A percentile compares a stretch with the other conserved stretches of the same genome.
Conservation (phyloP, 1,140 invertebrate species). For the Drosophila funebris region DNA sequence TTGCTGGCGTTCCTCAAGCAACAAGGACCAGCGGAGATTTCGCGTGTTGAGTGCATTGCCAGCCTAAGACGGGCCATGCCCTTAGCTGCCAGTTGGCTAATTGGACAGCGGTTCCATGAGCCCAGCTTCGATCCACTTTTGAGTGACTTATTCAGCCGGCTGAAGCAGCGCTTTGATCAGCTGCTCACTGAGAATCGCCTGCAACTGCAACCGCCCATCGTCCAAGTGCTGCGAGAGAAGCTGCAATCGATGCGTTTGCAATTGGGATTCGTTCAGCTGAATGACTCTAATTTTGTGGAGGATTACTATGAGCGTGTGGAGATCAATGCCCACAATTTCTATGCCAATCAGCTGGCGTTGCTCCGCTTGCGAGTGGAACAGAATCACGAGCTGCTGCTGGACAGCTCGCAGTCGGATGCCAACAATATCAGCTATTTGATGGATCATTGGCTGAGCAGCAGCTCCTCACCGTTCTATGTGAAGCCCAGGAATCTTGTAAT, state of each 20-base stretch:
- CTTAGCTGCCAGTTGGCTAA: constrained; percentile 67
- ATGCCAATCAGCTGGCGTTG: constrained; percentile 68
- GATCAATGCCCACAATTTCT: constrained; percentile 64
- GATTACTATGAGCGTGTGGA: constrained; percentile 55
- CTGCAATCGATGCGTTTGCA: constrained; percentile 60
- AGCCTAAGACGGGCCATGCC: constrained; percentile 74
- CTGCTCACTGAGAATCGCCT: constrained; percentile 65
- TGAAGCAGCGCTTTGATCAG: constrained; percentile 59
- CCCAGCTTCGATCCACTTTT: constrained; percentile 23
- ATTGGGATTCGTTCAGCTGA: constrained; percentile 58
- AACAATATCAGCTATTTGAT: constrained; percentile 53
- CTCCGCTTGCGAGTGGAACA: constrained; percentile 60
- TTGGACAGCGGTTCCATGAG: constrained; percentile 63
- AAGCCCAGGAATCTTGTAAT: constrained; percentile 69
- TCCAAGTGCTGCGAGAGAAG: constrained; percentile 61
- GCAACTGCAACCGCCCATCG: constrained; percentile 54
- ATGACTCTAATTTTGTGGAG: constrained; percentile 47
- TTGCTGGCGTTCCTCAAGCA: constrained; percentile 67
- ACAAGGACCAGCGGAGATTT: constrained; percentile 70
- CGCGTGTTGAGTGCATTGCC: constrained; percentile 66
- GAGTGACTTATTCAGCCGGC: constrained; percentile 30
- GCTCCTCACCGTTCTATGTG: constrained; percentile 69
- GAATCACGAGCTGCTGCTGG: constrained; percentile 52
- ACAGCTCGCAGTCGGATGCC: not conserved
- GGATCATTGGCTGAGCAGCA: constrained; percentile 58